A percentile compares a stretch with the other conserved stretches of the same genome.
These are phyloP conservation scores for Eupeodes latifasciatus DNA, from an alignment of 2,888 invertebrate genomes.

Conservation along the genomic window DNA sequence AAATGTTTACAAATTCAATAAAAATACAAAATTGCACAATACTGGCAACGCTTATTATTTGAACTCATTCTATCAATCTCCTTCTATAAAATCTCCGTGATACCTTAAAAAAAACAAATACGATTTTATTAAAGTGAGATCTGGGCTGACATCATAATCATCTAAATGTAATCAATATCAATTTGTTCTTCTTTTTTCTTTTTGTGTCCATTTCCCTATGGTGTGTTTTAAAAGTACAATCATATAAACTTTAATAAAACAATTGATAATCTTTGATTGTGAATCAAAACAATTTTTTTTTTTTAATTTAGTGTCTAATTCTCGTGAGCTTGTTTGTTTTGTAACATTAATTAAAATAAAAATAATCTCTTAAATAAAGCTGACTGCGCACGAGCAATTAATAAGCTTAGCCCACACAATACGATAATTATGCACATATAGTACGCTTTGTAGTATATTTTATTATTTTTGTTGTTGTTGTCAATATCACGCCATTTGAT, in stretches of 20 bases:
- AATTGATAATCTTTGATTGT: slow-evolving; percentile 4
- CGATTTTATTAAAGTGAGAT: no score
- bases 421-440: neutral
- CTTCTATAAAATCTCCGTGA: no score
- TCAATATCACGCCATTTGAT: slow-evolving; percentile 63
- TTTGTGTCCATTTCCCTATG: no score
- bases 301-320: neutral
- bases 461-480: neutral
- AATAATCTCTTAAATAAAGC: slow-evolving; percentile 19
- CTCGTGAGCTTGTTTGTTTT: slow-evolving; percentile 28
- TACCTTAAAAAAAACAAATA: no score
- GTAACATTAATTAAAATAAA: slow-evolving; percentile 24
- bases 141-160: no score
- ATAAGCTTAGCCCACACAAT: slow-evolving; percentile 20
- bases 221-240: neutral
- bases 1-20: no score
- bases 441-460: neutral
- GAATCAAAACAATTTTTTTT: slow-evolving; percentile 11
- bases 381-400: slow-evolving; percentile 41
- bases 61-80: no score
- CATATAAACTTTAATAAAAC: neutral
- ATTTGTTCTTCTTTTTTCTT: no score
- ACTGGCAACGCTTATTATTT: no score
- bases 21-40: no score
- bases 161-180: no score